Percentiles rank a stretch among this genome's conserved stretches.
These are phyloP conservation scores for Corvus cornix DNA, from an alignment of 2,113 vertebrate genomes.

Conservation along the genomic window DNA sequence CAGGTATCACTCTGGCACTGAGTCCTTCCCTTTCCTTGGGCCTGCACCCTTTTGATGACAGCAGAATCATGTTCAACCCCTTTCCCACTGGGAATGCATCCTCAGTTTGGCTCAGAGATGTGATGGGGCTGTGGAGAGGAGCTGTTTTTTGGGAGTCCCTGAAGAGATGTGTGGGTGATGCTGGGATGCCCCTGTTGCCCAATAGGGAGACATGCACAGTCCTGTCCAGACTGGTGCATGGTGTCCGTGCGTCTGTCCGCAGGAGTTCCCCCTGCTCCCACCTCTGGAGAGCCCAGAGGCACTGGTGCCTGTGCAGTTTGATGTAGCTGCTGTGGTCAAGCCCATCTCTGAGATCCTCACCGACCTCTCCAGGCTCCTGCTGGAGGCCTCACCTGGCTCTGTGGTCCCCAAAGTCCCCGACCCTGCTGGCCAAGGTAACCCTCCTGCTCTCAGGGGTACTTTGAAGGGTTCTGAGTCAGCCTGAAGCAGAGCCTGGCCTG, in stretches of 20 bases:
- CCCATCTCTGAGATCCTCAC: constrained; percentile 71
- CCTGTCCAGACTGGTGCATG: background rate
- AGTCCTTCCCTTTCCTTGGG: background rate
- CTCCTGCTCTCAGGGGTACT: background rate
- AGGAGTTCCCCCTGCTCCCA: constrained; percentile 71
- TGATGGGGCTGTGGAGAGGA: background rate
- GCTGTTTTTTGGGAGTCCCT: background rate
- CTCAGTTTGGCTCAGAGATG: background rate
- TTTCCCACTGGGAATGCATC: background rate
- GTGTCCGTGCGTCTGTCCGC: background rate
- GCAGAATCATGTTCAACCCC: fast-evolving
- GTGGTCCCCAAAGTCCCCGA: background rate
- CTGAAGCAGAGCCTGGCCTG: background rate
- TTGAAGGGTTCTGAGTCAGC: background rate
- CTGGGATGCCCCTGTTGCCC: background rate
- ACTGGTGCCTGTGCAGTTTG: constrained; percentile 50
- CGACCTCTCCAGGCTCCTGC: constrained; percentile 76
- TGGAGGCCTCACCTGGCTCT: constrained; percentile 68
- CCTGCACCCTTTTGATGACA: background rate
- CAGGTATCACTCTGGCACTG: constrained; percentile 68
- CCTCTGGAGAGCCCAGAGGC: constrained; percentile 52
- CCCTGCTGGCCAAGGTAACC: constrained; percentile 63
- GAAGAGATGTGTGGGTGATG: background rate
- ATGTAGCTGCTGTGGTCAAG: constrained; percentile 59
- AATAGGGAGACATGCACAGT: background rate